A percentile compares a stretch with the other conserved stretches of the same genome.
Evolutionary conservation across 2,797 vertebrate genomes (phyloP).

Genomic region (Poeciliopsis turneri): DNA sequence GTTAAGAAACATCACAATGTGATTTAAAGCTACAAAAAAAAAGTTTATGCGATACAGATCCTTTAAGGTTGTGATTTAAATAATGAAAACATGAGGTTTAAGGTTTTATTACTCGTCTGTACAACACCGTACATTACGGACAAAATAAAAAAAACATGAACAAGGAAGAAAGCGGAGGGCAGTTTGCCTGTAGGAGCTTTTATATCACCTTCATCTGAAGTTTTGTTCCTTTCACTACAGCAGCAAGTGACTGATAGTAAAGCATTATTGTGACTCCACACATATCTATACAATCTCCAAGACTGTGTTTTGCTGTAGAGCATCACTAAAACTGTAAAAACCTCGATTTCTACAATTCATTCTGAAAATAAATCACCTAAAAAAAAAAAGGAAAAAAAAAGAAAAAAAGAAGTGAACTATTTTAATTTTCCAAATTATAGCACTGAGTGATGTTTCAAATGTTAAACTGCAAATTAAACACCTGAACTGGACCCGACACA

Average conservation of each 20-base stretch:
- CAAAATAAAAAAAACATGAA: constrained; percentile 66
- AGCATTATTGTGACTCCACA: constrained; percentile 47
- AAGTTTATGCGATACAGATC: no score
- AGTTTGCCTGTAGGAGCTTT: constrained; percentile 47
- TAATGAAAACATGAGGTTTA: constrained; percentile 34
- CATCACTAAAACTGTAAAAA: constrained; percentile 37
- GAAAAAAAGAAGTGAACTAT: constrained; percentile 12
- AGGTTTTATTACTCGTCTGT: constrained; percentile 78
- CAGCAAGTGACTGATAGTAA: constrained; percentile 48
- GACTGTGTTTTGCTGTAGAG: constrained; percentile 39
- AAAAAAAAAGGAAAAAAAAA: neutral
- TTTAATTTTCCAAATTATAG: constrained; percentile 47
- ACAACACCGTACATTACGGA: constrained; percentile 73
- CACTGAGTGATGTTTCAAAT: constrained; percentile 49
- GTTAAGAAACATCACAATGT: no score
- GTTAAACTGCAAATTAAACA: constrained; percentile 60
- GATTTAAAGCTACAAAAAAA: neutral
- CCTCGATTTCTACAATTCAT: constrained; percentile 38
- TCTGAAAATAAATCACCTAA: constrained; percentile 24
- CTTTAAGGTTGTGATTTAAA: constrained; percentile 1
- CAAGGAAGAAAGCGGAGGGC: constrained; percentile 60
- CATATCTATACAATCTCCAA: constrained; percentile 63
- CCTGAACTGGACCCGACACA: constrained; percentile 65
- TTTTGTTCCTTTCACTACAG: constrained; percentile 44
- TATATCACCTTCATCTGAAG: constrained; percentile 28